Evolutionary conservation across 1,140 invertebrate genomes (phyloP), one percentile per base, ranked within the genome.

Genomic region (Procambarus virginalis): DNA sequence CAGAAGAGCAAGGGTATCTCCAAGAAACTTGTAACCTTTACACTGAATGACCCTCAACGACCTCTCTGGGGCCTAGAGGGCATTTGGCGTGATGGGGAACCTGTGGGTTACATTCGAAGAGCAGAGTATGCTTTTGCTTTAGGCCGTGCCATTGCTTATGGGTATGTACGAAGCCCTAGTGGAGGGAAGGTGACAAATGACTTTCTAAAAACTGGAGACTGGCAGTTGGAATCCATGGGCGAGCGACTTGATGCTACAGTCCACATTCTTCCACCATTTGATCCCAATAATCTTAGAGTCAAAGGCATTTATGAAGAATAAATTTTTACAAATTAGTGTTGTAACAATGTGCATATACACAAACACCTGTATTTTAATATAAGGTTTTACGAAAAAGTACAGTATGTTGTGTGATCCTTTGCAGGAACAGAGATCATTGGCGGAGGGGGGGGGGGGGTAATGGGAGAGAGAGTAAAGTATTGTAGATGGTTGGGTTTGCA

Each of bases 11-110:
- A 96, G 92, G 97, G 97, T 81, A 93, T 97, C 0, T 95, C 95
- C 80, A 97, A 96, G 93, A 96, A 95, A 94, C 94, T 97, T 48
- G 96, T 96, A 2, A 97, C 95, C 92, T 96, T 96, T 92, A 97
- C 95, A 2, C 94, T 97, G 0, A 94, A 96, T 83, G 95, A 96
- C 93, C 96, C 95, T 94, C 95, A 96, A 94, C 94, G 97, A 20
- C 95, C 97, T 22, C 92, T 98, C 45, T 97, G 96, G 95, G 97
- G 97, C 6, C 94, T 97, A 89, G 97, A 98, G 95, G 96, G 96
- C 0, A 96, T 98, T 93, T 97, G 96, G 93, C 95, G 97, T 93
- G 96, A 98, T 93, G 96, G 95, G 0, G 93, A 95, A 92, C 94
- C 96, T 0, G 96, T 97, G 49, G 97, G 97, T 70, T 97, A 96